phyloP scores from a whole-genome alignment of 2,888 invertebrate genomes.

The Steromphala cineraria region DNA sequence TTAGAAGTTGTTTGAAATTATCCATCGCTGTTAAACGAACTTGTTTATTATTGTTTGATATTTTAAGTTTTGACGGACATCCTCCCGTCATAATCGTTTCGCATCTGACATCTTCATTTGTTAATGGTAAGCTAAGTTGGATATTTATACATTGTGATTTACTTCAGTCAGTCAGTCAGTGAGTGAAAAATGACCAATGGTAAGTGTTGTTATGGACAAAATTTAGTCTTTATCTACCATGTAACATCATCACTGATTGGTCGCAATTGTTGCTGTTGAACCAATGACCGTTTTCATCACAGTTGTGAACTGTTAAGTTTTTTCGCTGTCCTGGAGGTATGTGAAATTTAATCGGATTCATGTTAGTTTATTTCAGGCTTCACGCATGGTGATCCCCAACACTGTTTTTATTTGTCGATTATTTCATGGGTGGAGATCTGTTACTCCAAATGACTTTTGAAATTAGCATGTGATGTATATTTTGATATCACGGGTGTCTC shows the following conservation, averaged over 20 bases:
- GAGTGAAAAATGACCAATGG: constrained; percentile 17
- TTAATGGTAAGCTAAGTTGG: background rate
- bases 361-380: background rate
- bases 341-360: background rate
- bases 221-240: background rate
- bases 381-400: background rate
- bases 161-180: background rate
- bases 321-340: background rate
- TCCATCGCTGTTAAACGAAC: background rate
- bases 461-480: constrained; percentile 2
- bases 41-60: constrained; percentile 17
- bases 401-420: background rate
- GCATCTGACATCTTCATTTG: background rate
- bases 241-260: constrained; percentile 14
- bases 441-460: background rate
- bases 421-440: background rate
- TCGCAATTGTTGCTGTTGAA: constrained; percentile 20
- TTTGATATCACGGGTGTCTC: background rate
- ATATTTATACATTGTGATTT: constrained; percentile 2
- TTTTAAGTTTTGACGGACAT: background rate
- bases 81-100: no score
- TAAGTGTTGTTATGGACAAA: background rate
- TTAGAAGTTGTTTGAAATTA: constrained; percentile 19
- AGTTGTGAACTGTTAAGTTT: constrained; percentile 19
- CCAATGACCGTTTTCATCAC: constrained; percentile 11